Evolutionary conservation across 2,113 vertebrate genomes (phyloP).

Genomic region (Nycticebus coucang): DNA sequence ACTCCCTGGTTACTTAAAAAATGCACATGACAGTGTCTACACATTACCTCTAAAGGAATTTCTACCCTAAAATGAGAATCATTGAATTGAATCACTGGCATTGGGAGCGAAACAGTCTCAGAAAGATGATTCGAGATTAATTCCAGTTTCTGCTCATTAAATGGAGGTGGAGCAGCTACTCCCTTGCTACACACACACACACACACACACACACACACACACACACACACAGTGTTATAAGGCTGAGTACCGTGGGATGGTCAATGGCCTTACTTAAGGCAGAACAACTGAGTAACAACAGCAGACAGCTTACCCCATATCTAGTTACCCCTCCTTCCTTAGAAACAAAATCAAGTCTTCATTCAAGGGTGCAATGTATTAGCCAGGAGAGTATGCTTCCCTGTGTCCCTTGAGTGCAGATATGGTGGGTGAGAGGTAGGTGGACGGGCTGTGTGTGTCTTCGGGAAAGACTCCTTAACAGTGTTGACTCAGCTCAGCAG

Average conservation of each 20-base stretch:
- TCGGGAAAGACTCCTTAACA: background rate
- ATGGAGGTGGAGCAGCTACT: background rate
- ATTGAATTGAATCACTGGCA: background rate
- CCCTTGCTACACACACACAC: background rate
- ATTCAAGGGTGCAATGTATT: background rate
- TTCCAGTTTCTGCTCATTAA: background rate
- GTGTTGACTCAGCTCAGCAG: background rate
- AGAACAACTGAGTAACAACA: background rate
- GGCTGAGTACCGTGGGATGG: background rate
- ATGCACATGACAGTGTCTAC: background rate
- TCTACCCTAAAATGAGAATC: background rate
- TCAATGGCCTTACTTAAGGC: background rate
- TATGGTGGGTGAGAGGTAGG: background rate
- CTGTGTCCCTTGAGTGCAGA: background rate
- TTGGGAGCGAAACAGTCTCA: background rate
- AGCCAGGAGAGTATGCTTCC: background rate
- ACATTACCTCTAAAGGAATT: background rate
- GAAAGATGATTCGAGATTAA: background rate
- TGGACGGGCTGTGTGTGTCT: background rate
- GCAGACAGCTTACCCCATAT: background rate
- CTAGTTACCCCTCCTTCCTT: background rate
- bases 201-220: no score
- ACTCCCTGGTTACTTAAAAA: background rate
- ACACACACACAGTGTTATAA: background rate
- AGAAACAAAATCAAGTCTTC: background rate